Conservation (phyloP, 2,797 vertebrate species). For the Centroberyx gerrardi region DNA sequence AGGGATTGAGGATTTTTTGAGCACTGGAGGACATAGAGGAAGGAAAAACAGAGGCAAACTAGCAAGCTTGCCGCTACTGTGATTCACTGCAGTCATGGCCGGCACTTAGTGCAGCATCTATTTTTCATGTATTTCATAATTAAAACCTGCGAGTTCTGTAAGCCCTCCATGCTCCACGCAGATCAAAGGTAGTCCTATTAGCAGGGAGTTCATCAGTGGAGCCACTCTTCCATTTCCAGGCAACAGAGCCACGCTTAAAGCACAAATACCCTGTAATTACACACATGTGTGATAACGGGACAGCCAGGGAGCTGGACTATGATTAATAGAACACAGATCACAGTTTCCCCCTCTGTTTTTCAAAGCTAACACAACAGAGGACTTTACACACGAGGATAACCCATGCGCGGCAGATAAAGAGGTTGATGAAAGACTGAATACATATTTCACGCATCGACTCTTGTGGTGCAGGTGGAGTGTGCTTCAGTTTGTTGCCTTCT, state of each 20-base stretch:
- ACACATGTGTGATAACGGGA: conserved; percentile 73
- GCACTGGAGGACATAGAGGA: conserved; percentile 68
- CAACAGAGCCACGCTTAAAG: conserved; percentile 75
- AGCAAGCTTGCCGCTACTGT: conserved; percentile 49
- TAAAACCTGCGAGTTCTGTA: conserved; percentile 83
- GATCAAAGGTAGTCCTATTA: conserved; percentile 87
- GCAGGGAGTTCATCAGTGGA: conserved; percentile 83
- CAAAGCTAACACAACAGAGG: conserved; percentile 80
- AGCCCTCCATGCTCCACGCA: conserved; percentile 76
- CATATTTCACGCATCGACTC: conserved; percentile 76
- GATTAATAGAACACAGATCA: conserved; percentile 84
- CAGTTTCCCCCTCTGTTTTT: conserved; percentile 71
- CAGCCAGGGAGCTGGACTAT: conserved; percentile 74
- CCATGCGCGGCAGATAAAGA: conserved; percentile 71
- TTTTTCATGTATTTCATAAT: conserved; percentile 89
- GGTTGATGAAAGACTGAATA: conserved; percentile 79
- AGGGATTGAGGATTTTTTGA: conserved; percentile 58
- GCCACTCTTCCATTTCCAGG: conserved; percentile 75
- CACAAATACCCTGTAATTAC: conserved; percentile 80
- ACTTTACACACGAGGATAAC: conserved; percentile 70
- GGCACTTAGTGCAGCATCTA: conserved; percentile 83
- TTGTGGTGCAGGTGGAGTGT: conserved; percentile 74
- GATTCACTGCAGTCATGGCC: conserved; percentile 77
- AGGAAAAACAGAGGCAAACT: conserved; percentile 66
- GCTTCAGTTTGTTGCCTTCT: conserved; percentile 72